Evolutionary conservation across 37 sponge, comb jelly and placozoan genomes (phyloP), one percentile per base, ranked within the genome.

Genomic region (Chondrilla cf. caribensis): DNA sequence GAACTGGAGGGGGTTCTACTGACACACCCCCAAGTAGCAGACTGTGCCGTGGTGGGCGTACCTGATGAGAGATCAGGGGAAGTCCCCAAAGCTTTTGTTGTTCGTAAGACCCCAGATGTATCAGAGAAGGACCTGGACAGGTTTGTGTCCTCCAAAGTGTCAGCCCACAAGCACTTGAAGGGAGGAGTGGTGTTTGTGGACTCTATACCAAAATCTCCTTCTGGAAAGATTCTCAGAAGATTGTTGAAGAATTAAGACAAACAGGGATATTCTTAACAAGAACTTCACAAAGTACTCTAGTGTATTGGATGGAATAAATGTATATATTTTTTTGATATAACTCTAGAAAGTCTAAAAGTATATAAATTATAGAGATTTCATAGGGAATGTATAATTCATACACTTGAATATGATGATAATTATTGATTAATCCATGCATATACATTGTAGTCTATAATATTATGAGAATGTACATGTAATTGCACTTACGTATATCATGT

Each of bases 61-160:
- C 88, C 96, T 7, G 65, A 92, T 38, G 96, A 92, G 81, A 18
- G 93, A 15, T 87, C 72, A 11, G 96, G 96, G 11, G 96, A 95
- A 78, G 83, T 84, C 15, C 96, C 96, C 32, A 89, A 83, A 82
- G 96, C 96, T 36, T 96, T 92, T 85, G 93, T 96, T 8, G 96
- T 96, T 44, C 83, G 83, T 58, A 83, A 81, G 39, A 81, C 87
- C 31, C 24, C 78, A 4, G 64, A 58, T 19, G 36, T 95, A 42
- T 71, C 71, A 22, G 93, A 89, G 79, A 75, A 86, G 36, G 92
- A 89, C 28, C 79, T 95, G 22, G 38, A 28, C 39, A 57, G 80
- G 28, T 95, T 81, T 51, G 47, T 95, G 24, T 73, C 75, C 15
- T 42, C 64, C 21, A 84, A 85, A 54, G 88, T 90, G 43, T 78